Base-by-base conservation (phyloP, 2,113 vertebrate genomes). In the Amphilophus citrinellus region DNA sequence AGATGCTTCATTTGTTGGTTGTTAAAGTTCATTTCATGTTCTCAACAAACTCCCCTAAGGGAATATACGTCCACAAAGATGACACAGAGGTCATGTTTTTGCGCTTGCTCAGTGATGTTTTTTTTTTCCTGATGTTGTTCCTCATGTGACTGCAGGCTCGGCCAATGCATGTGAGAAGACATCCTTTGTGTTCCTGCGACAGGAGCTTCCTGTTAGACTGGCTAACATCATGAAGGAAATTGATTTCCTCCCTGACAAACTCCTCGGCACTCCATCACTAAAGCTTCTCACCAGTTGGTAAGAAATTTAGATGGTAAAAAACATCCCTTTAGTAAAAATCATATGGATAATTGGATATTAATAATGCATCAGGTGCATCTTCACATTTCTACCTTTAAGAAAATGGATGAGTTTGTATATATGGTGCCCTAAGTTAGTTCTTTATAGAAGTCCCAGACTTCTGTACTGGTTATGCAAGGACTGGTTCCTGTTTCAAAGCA, bases 151-250 rank as follows among this genome's bases (percentile, higher is more conserved):
- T 62, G 8, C 92, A 99, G 98, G 98, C 81, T 98, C 97, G 0
- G 96, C 96, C 60, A 98, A 99, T 86, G 98, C 97, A 13, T 99
- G 98, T 86, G 98, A 99, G 95, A 98, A 97, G 96, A 99, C 98
- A 6, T 99, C 98, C 5, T 99, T 99, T 73, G 94, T 96, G 0
- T 99, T 99, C 95, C 92, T 99, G 86, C 94, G 98, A 5, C 98
- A 99, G 93, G 98, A 99, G 84, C 97, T 99, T 92, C 98, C 98
- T 6, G 98, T 99, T 82, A 95, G 98, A 85, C 94, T 99, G 84
- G 98, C 98, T 80, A 99, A 99, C 92, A 99, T 99, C 88, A 96
- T 99, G 95, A 98, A 96, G 82, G 98, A 99, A 94, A 99, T 99
- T 2, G 97, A 98, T 84, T 97, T 98, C 47, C 98, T 99, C 77